Evolutionary conservation across 2,888 invertebrate species (phyloP).

Genomic region (Stenoptilia bipunctidactyla): DNA sequence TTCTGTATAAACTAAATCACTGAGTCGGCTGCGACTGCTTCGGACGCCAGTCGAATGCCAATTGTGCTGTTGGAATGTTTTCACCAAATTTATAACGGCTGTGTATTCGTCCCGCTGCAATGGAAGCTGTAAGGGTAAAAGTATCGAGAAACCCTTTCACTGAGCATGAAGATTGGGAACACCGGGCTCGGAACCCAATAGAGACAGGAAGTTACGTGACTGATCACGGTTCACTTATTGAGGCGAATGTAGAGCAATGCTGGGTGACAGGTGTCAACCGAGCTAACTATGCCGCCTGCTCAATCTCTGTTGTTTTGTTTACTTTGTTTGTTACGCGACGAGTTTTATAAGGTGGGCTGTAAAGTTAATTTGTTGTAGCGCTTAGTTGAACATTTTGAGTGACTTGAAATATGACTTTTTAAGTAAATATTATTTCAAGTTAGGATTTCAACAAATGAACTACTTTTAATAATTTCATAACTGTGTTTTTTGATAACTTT

Average conservation of each 20-base stretch:
- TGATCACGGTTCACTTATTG: conserved; percentile 46
- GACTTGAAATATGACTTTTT: too few species aligned
- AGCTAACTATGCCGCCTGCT: too few species aligned
- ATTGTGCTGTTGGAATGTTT: conserved; percentile 61
- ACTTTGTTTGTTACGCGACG: too few species aligned
- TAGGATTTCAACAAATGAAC: too few species aligned
- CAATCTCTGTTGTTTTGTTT: too few species aligned
- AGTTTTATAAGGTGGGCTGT: too few species aligned
- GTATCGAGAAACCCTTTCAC: conserved; percentile 67
- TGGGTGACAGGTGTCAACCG: conserved; percentile 14
- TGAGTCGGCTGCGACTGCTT: conserved; percentile 48
- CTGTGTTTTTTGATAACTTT: too few species aligned
- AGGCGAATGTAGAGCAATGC: conserved; percentile 28
- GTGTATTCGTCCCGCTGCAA: conserved; percentile 16
- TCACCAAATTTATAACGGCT: conserved; percentile 68
- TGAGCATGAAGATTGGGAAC: conserved; percentile 68
- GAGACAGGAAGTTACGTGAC: conserved; percentile 53
- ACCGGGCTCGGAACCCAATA: conserved; percentile 55
- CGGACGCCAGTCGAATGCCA: conserved; percentile 65
- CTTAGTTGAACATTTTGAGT: too few species aligned
- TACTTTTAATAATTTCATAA: too few species aligned
- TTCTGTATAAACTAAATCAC: conserved; percentile 56
- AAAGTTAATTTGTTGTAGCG: too few species aligned
- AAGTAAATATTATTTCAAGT: too few species aligned
- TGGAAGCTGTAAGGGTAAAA: conserved; percentile 49